Evolutionary conservation across 2,797 vertebrate genomes (phyloP).

Genomic region (Furcifer pardalis): DNA sequence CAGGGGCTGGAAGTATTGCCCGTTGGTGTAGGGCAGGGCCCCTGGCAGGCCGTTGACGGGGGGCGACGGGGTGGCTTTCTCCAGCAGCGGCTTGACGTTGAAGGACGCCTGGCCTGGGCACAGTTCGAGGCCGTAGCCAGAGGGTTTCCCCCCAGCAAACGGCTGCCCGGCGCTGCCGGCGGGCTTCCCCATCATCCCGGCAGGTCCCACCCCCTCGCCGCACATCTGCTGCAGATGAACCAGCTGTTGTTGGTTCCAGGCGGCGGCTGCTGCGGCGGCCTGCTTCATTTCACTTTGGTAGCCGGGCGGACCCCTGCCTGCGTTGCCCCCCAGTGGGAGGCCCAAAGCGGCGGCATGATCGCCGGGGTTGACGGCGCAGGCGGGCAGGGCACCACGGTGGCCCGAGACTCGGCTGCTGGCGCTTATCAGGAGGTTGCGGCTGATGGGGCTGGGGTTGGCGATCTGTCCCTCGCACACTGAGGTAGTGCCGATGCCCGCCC

Average conservation of each 20-base stretch:
- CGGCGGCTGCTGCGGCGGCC: slow-evolving; percentile 80
- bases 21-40: slow-evolving; percentile 89
- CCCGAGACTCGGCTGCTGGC: slow-evolving; percentile 96
- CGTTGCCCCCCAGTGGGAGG: slow-evolving; percentile 70
- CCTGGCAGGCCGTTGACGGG: slow-evolving; percentile 90
- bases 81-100: slow-evolving; percentile 89
- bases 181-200: slow-evolving; percentile 86
- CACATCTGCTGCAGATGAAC: slow-evolving; percentile 90
- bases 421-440: slow-evolving; percentile 97
- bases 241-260: slow-evolving; percentile 96
- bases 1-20: slow-evolving; percentile 95
- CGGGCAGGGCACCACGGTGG: slow-evolving; percentile 87
- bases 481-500: slow-evolving; percentile 90
- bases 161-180: slow-evolving; percentile 80
- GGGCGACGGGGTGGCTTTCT: slow-evolving; percentile 94
- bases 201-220: slow-evolving; percentile 82
- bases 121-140: slow-evolving; percentile 90
- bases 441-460: slow-evolving; percentile 98
- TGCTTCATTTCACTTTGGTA: slow-evolving; percentile 91
- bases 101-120: slow-evolving; percentile 95
- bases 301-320: slow-evolving; percentile 87
- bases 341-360: slow-evolving; percentile 77
- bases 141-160: slow-evolving; percentile 85
- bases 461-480: slow-evolving; percentile 99
- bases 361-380: slow-evolving; percentile 86